phyloP scores from a whole-genome alignment of 2,888 invertebrate genomes.

The Chymomyza fuscimana region DNA sequence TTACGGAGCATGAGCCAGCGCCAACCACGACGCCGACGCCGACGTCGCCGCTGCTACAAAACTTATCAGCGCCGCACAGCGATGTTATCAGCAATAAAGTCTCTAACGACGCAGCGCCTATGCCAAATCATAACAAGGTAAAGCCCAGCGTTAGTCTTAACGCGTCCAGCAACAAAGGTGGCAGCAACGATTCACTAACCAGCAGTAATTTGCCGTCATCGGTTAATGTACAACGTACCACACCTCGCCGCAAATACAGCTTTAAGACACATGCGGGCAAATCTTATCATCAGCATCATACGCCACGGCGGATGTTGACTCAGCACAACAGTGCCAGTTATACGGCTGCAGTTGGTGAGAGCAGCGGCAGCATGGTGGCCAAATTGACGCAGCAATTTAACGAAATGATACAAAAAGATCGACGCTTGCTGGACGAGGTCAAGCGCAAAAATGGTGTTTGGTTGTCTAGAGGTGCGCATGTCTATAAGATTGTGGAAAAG shows the following conservation, averaged over 20 bases:
- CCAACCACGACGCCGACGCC: conserved; percentile 51
- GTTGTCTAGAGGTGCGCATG: conserved; percentile 77
- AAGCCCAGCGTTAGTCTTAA: conserved; percentile 43
- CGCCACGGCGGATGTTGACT: conserved; percentile 60
- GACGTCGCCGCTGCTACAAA: conserved; percentile 31
- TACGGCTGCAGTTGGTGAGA: conserved; percentile 14
- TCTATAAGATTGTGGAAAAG: conserved; percentile 78
- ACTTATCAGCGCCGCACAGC: conserved; percentile 37
- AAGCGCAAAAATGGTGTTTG: conserved; percentile 82
- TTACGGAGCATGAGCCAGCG: conserved; percentile 42
- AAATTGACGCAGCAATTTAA: conserved; percentile 86
- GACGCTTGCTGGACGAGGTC: conserved; percentile 81
- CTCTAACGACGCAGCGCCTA: conserved; percentile 25
- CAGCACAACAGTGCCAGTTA: background rate
- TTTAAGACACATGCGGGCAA: conserved; percentile 78
- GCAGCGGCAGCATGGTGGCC: conserved; percentile 82
- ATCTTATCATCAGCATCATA: conserved; percentile 62
- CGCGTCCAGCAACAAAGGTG: conserved; percentile 53
- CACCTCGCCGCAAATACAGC: conserved; percentile 76
- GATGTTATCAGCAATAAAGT: conserved; percentile 11
- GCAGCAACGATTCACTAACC: conserved; percentile 58
- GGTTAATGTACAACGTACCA: background rate
- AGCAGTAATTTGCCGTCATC: conserved; percentile 46
- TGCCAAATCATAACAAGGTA: conserved; percentile 10
- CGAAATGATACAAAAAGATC: conserved; percentile 81